Evolutionary conservation across 2,797 vertebrate species (phyloP).

Genomic region (Phyllotis vaccarum): DNA sequence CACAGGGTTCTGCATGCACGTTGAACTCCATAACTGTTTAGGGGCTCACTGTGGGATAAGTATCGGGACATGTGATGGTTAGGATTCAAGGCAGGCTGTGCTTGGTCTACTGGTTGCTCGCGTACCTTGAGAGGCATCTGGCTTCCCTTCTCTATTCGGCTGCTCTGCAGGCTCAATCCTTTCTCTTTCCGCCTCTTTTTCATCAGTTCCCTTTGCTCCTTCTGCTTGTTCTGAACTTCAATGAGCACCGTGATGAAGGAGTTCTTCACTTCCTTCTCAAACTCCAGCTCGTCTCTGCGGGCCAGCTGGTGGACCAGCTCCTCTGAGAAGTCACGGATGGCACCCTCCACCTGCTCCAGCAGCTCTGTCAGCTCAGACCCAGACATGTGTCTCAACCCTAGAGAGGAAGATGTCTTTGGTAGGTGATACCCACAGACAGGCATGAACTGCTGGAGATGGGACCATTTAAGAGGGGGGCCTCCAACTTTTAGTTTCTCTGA

Average conservation of each 20-base stretch:
- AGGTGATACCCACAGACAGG: not conserved
- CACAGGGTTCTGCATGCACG: not conserved
- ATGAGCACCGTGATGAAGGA: conserved; percentile 96
- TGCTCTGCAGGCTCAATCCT: conserved; percentile 92
- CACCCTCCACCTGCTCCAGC: conserved; percentile 91
- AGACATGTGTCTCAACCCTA: conserved; percentile 94
- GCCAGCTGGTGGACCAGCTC: conserved; percentile 96
- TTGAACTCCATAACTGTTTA: not conserved
- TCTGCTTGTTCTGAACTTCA: conserved; percentile 97
- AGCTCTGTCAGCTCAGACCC: conserved; percentile 89
- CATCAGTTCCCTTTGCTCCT: conserved; percentile 94
- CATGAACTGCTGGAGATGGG: not conserved
- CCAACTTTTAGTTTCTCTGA: not conserved
- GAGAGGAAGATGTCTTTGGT: not conserved
- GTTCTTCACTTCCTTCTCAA: conserved; percentile 98
- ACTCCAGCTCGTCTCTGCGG: conserved; percentile 95
- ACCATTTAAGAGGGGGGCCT: not conserved
- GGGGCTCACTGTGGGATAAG: accelerated
- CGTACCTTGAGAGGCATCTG: conserved; percentile 95
- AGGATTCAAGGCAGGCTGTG: accelerated
- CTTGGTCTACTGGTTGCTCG: accelerated
- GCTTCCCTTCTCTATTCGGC: conserved; percentile 89
- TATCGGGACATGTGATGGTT: accelerated
- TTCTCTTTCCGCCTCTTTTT: conserved; percentile 94
- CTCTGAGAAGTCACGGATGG: conserved; percentile 94